These are phyloP conservation scores for Axis porcinus DNA, from an alignment of 2,113 vertebrate genomes.

Conservation along the genomic window DNA sequence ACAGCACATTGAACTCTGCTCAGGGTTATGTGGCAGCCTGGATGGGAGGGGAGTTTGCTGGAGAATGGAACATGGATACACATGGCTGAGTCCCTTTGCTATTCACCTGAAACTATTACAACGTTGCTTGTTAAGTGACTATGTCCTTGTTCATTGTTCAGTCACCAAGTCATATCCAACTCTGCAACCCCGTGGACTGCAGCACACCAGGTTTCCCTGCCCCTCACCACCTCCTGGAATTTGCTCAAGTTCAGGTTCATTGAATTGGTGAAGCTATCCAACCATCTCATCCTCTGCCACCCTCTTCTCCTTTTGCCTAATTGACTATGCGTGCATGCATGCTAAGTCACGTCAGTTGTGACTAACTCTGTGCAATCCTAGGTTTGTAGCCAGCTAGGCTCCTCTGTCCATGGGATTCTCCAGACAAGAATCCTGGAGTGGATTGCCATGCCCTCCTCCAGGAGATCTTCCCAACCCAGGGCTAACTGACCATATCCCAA, in stretches of 20 bases:
- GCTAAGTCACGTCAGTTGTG: neutral
- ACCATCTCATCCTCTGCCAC: neutral
- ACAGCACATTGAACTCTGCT: neutral
- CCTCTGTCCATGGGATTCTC: neutral
- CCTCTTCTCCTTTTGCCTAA: neutral
- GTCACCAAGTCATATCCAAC: neutral
- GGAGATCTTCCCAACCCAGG: neutral
- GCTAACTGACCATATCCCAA: neutral
- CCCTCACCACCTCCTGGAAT: neutral
- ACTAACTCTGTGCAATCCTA: neutral
- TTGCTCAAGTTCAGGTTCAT: neutral
- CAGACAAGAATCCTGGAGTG: neutral
- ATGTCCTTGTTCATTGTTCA: neutral
- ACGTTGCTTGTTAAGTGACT: neutral
- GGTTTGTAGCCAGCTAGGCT: neutral
- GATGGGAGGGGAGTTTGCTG: neutral
- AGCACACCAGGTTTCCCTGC: neutral
- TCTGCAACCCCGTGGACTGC: neutral
- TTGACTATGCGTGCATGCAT: fast-evolving
- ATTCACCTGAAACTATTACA: neutral
- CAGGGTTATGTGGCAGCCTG: neutral
- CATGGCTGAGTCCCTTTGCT: neutral
- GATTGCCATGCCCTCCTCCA: neutral
- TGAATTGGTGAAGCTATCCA: neutral
- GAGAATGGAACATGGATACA: neutral